Evolutionary conservation across 1,140 invertebrate species (phyloP).

Genomic region (Meteorus sp.): DNA sequence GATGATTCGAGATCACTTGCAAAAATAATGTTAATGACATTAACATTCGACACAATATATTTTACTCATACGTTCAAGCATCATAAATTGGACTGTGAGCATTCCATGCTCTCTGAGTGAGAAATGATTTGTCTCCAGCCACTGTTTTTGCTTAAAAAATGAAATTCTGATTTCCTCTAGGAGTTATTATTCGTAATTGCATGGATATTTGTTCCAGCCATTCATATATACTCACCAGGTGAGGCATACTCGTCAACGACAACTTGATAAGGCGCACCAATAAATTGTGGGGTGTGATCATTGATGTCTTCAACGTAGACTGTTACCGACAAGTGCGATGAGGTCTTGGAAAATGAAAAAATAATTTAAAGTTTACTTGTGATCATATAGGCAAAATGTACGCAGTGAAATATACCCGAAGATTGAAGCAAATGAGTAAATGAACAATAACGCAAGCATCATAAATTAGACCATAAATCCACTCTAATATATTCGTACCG

Average conservation of each 20-base stretch:
- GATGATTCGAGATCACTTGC: too few relatives aligned
- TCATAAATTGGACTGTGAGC: too few relatives aligned
- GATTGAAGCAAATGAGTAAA: not conserved
- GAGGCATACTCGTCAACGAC: constrained; percentile 80
- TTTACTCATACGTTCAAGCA: too few relatives aligned
- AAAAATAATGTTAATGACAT: too few relatives aligned
- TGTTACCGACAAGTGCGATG: constrained; percentile 79
- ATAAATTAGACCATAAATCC: constrained; percentile 7
- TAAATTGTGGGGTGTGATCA: constrained; percentile 74
- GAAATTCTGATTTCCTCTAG: too few relatives aligned
- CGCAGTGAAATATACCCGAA: not conserved
- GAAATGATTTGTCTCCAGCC: too few relatives aligned
- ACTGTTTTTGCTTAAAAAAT: too few relatives aligned
- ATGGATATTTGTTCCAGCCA: too few relatives aligned
- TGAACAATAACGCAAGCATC: not conserved
- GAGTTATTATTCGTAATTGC: too few relatives aligned
- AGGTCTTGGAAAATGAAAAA: constrained; percentile 61
- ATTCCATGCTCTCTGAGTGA: too few relatives aligned
- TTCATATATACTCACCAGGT: constrained; percentile 66
- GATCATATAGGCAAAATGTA: not conserved
- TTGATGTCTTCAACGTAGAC: constrained; percentile 86
- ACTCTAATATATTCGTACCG: not conserved
- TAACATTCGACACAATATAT: too few relatives aligned
- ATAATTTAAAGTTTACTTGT: constrained; percentile 1
- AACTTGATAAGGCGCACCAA: constrained; percentile 75